A percentile compares a stretch with the other conserved stretches of the same genome.
These are phyloP conservation scores for Colistium nudipinnis DNA, from an alignment of 2,113 vertebrate species.

Conservation along the genomic window DNA sequence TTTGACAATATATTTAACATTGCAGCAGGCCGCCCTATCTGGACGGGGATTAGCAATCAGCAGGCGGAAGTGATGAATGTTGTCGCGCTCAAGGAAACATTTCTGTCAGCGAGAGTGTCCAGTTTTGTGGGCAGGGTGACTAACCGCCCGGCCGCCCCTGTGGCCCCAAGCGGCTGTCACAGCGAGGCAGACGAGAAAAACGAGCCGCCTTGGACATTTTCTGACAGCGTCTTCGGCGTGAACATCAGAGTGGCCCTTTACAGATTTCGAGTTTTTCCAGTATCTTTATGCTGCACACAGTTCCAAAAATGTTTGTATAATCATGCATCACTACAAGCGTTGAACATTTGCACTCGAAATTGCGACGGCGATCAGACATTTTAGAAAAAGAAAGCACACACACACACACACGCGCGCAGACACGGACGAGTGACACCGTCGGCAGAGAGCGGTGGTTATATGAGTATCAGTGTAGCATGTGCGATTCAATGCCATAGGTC, in stretches of 20 bases:
- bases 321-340: constrained; percentile 64
- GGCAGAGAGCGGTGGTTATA: constrained; percentile 30
- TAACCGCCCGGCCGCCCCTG: constrained; percentile 51
- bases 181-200: constrained; percentile 44
- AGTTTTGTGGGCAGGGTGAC: constrained; percentile 52
- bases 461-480: constrained; percentile 35
- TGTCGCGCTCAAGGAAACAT: constrained; percentile 30
- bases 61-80: constrained; percentile 38
- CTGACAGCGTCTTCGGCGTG: constrained; percentile 14
- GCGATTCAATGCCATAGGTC: constrained; percentile 29
- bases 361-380: constrained; percentile 10
- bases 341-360: constrained; percentile 51
- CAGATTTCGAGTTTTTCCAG: constrained; percentile 12
- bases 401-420: constrained; percentile 53
- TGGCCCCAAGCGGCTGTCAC: constrained; percentile 55
- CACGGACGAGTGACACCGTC: constrained; percentile 39
- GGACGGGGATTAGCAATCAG: constrained; percentile 28
- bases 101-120: constrained; percentile 33
- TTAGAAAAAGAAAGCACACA: constrained; percentile 2
- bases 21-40: constrained; percentile 27
- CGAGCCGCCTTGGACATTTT: constrained; percentile 27
- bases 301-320: constrained; percentile 39
- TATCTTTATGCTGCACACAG: constrained; percentile 36
- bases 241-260: constrained; percentile 36
- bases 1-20: constrained; percentile 43